Base-by-base conservation (phyloP, 2,888 invertebrate species). In the Andrena trimmerana region DNA sequence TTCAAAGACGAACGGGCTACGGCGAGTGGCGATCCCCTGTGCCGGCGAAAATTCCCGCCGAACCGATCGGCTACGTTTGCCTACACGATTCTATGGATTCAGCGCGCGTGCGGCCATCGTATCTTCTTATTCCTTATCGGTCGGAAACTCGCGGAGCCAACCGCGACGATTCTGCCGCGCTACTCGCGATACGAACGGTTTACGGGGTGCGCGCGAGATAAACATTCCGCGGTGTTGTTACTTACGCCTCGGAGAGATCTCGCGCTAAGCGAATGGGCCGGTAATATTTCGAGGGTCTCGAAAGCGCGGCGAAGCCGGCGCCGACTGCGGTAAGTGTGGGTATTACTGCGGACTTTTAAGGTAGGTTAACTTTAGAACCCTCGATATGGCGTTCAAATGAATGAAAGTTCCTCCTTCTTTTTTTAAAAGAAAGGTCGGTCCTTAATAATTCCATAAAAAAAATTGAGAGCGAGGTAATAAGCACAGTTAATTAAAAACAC, bases 261-360 rank as follows among this genome's bases (percentile, higher is more conserved):
- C n/a, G 36, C 42, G 42, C 42, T 16, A 52, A 20, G 8, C 20
- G 20, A 8, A 20, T 20, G 5, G 16, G 42, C 8, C 52, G n/a
- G 20, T 20, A 20, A 52, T 20, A 52, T 67, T 42, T 27, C 36
- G 36, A 20, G 54, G 54, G 33, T 63, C 42, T 50, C 70, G 29
- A 52, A 16, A 62, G 29, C 42, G 57, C 10, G 31, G 78, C 71
- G 67, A 77, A 83, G 65, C 27, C 54, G 24, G 24, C 20, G 62
- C 29, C 63, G 60, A 33, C 36, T 59, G 20, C n/a, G n/a, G n/a
- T n/a, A n/a, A n/a, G n/a, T n/a, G n/a, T n/a, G n/a, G n/a, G n/a
- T n/a, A n/a, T n/a, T n/a, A n/a, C n/a, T n/a, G n/a, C n/a, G n/a
- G n/a, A n/a, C n/a, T n/a, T n/a, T n/a, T n/a, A n/a, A n/a, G n/a